Conservation (phyloP, 1,140 invertebrate species). For the Drosophila oshimai region DNA sequence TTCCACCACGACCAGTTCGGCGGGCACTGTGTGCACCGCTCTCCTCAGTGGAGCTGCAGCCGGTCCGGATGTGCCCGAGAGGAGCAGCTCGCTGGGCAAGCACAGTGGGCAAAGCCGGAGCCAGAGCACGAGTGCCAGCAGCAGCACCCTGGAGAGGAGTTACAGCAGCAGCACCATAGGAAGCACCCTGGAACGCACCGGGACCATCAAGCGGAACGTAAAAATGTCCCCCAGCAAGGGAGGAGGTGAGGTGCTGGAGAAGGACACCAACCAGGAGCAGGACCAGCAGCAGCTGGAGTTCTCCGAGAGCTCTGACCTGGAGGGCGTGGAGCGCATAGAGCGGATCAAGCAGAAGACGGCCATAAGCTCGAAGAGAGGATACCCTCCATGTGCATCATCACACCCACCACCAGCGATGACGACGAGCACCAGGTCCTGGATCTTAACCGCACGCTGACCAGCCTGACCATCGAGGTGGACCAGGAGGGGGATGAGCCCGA, state of each 20-base stretch:
- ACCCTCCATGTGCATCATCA: constrained; percentile 96
- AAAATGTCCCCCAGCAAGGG: constrained; percentile 35
- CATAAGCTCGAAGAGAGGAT: constrained; percentile 92
- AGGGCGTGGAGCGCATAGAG: constrained; percentile 92
- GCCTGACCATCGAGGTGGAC: constrained; percentile 58
- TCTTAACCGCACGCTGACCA: constrained; percentile 67
- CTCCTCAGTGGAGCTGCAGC: constrained; percentile 83
- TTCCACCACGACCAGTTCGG: constrained; percentile 94
- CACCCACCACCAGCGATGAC: constrained; percentile 93
- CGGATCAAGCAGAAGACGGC: constrained; percentile 93
- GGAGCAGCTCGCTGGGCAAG: constrained; percentile 87
- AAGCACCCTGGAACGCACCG: constrained; percentile 82
- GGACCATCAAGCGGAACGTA: constrained; percentile 84
- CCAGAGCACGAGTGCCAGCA: constrained; percentile 81
- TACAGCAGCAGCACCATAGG: constrained; percentile 84
- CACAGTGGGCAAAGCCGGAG: constrained; percentile 80
- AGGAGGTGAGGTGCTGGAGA: constrained; percentile 18
- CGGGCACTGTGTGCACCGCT: constrained; percentile 93
- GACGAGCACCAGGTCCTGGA: constrained; percentile 85
- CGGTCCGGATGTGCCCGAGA: constrained; percentile 88
- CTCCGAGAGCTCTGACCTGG: constrained; percentile 92
- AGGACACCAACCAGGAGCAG: constrained; percentile 27
- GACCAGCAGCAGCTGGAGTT: constrained; percentile 83
- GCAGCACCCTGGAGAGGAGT: constrained; percentile 85
- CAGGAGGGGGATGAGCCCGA: constrained; percentile 24